Evolutionary conservation across 35 echinoderm and acorn worm genomes (phyloP), one percentile per base, ranked within the genome.

Genomic region (Stichopus chloronotus): DNA sequence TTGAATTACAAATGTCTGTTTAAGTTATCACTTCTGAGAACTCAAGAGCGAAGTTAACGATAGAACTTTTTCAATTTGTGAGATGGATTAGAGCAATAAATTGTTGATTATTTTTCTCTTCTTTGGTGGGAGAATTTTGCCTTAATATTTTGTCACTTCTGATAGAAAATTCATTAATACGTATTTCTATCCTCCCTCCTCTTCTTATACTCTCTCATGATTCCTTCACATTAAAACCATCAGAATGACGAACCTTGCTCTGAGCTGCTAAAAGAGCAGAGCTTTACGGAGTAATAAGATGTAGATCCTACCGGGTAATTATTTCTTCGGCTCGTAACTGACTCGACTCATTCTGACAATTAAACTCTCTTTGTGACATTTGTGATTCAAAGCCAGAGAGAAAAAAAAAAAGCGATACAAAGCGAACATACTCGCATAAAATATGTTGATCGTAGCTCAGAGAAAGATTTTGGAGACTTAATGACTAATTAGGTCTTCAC

Each of bases 1-100:
- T 85, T 85, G 82, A 85, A 85, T 85, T 85, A 85, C 82, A 85
- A 58, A 85, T 85, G 82, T 56, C 82, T 85, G 55, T 85, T 85
- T 56, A 85, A 85, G 55, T 85, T 85, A 74, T 74, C 69, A 74
- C 69, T 74, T 74, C 69, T 74, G 69, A 24, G 69, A 74, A 74
- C 6, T 7, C 22, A 74, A 74, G 69, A 21, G 7, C 19, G 20
- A 74, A 74, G 69, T 85, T 58, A 58, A 85, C 13, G 17, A 85
- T 58, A 58, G 58, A 5, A 85, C 19, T 20, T 85, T 85, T 85
- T 85, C 82, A 85, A 85, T 85, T 85, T 85, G 82, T 58, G 82
- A 85, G 82, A 85, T 56, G 55, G 82, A 85, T 85, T 85, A 85
- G 57, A 85, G 82, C 82, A 85, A 85, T 85, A 58, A 85, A 85